Evolutionary conservation across 2,113 vertebrate species (phyloP).

Genomic region (Micromys minutus): DNA sequence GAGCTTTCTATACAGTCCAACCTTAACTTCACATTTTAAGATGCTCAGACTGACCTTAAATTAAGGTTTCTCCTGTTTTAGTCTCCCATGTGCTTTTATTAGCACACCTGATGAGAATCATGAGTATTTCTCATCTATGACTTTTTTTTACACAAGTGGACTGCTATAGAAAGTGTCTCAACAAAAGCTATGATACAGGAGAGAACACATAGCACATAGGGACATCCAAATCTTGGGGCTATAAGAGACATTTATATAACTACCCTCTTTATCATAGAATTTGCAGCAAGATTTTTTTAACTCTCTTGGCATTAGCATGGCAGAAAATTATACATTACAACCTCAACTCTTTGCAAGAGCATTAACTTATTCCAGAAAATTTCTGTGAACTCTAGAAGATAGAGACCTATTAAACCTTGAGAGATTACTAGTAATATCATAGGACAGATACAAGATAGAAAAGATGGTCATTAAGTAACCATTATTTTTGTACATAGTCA

Average conservation of each 20-base stretch:
- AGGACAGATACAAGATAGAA: not conserved
- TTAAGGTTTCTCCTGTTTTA: not conserved
- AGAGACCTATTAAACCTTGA: not conserved
- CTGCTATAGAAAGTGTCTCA: not conserved
- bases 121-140: not conserved
- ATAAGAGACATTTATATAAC: not conserved
- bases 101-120: not conserved
- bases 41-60: not conserved
- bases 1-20: not conserved
- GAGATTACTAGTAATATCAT: not conserved
- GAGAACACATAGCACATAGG: not conserved
- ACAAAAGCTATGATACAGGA: not conserved
- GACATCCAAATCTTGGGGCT: not conserved
- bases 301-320: not conserved
- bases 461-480: not conserved
- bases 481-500: not conserved
- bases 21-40: not conserved
- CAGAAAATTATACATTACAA: not conserved
- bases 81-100: not conserved
- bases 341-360: not conserved
- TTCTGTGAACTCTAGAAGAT: not conserved
- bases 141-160: not conserved
- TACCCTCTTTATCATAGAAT: not conserved
- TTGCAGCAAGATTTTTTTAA: not conserved
- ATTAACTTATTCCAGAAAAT: not conserved